phyloP scores from a whole-genome alignment of 92 coral and sea anemone species.

The Palythoa caribaeorum region DNA sequence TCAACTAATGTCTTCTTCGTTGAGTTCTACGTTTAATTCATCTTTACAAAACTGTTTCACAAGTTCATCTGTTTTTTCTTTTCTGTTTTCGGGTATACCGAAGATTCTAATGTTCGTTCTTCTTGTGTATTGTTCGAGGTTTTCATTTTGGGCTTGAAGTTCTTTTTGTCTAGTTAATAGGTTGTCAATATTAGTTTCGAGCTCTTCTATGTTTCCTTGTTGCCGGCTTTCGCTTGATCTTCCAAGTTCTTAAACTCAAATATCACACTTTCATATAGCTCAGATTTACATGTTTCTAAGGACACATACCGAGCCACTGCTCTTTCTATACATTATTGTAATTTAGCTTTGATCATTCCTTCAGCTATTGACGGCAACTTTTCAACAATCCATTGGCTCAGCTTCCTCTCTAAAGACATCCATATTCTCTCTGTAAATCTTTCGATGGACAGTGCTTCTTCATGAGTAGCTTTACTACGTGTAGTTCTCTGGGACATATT shows the following conservation, averaged over 20 bases:
- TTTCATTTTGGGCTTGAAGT: neutral
- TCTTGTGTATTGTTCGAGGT: neutral
- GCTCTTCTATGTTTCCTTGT: neutral
- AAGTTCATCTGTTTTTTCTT: constrained; percentile 18
- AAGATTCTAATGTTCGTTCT: constrained; percentile 25
- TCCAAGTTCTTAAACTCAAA: neutral
- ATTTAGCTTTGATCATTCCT: neutral
- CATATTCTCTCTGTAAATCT: neutral
- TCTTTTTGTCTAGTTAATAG: neutral
- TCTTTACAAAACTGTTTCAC: neutral
- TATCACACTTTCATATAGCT: neutral
- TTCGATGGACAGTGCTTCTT: neutral
- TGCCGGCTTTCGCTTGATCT: neutral
- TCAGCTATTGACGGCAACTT: neutral
- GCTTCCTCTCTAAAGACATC: neutral
- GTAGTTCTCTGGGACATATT: neutral
- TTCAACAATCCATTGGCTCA: neutral
- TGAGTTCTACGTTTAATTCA: neutral
- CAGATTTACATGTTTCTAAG: neutral
- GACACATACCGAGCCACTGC: neutral
- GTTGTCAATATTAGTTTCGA: neutral
- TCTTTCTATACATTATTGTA: neutral
- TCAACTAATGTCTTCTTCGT: neutral
- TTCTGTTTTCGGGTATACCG: neutral
- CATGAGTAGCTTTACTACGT: neutral